Evolutionary conservation across 2,797 vertebrate genomes (phyloP).

Genomic region (Varecia variegata): DNA sequence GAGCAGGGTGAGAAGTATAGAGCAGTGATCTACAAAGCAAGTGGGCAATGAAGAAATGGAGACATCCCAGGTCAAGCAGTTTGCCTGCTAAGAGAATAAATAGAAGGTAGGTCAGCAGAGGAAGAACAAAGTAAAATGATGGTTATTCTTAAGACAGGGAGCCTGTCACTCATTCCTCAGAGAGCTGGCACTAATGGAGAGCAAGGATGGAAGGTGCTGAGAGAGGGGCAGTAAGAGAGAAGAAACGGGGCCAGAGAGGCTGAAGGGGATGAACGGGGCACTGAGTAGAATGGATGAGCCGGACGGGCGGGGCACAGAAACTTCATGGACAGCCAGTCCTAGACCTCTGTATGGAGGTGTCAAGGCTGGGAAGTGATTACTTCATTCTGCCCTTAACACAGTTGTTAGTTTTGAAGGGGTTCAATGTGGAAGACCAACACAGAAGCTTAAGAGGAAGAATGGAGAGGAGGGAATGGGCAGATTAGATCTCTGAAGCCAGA

Average conservation of each 20-base stretch:
- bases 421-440: neutral
- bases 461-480: neutral
- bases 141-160: neutral
- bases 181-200: neutral
- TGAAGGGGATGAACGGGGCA: neutral
- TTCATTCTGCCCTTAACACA: neutral
- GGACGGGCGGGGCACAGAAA: neutral
- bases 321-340: neutral
- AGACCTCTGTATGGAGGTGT: neutral
- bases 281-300: neutral
- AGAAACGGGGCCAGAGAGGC: neutral
- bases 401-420: neutral
- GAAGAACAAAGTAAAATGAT: neutral
- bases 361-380: neutral
- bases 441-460: neutral
- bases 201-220: neutral
- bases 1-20: neutral
- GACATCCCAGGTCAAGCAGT: neutral
- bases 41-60: neutral
- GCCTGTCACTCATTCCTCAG: neutral
- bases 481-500: neutral
- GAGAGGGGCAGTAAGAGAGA: neutral
- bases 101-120: neutral
- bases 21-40: neutral
- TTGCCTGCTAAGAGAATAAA: neutral